Evolutionary conservation across 2,113 vertebrate genomes (phyloP), one percentile per base, ranked within the genome.

Genomic region (Tetraodon nigroviridis): DNA sequence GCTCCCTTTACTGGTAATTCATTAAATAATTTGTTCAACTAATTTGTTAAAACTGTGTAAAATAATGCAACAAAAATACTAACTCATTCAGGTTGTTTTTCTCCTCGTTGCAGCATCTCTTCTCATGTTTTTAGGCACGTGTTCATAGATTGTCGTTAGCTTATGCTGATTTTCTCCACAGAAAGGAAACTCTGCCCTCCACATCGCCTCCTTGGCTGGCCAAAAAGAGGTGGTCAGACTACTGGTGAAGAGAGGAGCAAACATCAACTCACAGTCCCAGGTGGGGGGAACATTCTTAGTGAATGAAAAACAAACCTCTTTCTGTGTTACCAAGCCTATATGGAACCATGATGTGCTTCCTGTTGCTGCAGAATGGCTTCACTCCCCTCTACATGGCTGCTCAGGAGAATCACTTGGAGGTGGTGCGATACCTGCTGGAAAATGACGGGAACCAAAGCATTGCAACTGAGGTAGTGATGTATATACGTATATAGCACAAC

Each of bases 331-430:
- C 7, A 3, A 8, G 12, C 8, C 8, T 37, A 37, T 37, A 8
- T 37, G 32, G 32, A 37, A 11, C 32, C 11, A 8, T 37, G 32
- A 3, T 37, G 32, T 37, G 32, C 12, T 37, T 12, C 1, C 32
- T 4, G 32, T 37, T 37, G 32, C 45, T 61, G 47, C 79, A 99
- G 97, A 99, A 98, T 92, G 97, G 97, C 74, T 99, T 99, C 74
- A 98, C 96, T 56, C 96, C 97, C 10, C 89, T 99, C 18, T 99
- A 99, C 68, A 99, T 99, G 97, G 97, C 97, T 45, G 93, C 97
- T 62, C 97, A 99, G 84, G 97, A 99, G 81, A 99, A 95, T 80
- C 97, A 99, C 83, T 83, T 96, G 42, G 95, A 98, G 51, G 95
- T 98, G 55, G 95, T 98, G 37, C 93, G 92, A 55, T 98, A 97